phyloP scores from a whole-genome alignment of 2,113 vertebrate species.

The Sisor rabdophorus region DNA sequence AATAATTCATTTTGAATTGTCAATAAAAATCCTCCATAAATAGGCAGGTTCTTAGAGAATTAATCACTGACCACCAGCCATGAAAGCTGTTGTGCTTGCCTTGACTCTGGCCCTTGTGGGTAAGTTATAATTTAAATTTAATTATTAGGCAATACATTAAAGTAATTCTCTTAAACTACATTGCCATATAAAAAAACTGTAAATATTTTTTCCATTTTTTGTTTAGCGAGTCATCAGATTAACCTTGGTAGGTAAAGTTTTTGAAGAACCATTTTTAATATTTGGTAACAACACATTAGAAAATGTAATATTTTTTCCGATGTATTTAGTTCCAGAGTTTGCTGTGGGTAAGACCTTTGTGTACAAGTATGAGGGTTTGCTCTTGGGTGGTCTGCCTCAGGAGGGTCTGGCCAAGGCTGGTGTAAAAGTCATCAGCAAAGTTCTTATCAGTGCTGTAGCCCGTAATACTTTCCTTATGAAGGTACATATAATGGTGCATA shows the following conservation, averaged over 20 bases:
- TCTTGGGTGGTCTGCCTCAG: constrained; percentile 72
- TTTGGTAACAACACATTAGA: neutral
- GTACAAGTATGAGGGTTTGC: constrained; percentile 72
- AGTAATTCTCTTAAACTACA: neutral
- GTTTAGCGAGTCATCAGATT: constrained; percentile 51
- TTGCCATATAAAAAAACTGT: too few relatives aligned
- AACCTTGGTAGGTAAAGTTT: constrained; percentile 50
- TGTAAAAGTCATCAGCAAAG: constrained; percentile 66
- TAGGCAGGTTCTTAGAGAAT: neutral
- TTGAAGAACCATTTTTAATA: neutral
- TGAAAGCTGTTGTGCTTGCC: constrained; percentile 75
- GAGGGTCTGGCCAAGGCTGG: constrained; percentile 66
- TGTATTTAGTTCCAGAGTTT: constrained; percentile 68
- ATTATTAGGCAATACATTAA: neutral
- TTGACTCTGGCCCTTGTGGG: constrained; percentile 75
- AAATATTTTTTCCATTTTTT: neutral
- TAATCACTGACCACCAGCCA: constrained; percentile 58
- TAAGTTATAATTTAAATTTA: constrained; percentile 58
- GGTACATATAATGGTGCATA: constrained; percentile 7
- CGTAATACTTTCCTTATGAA: constrained; percentile 57
- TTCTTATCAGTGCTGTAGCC: constrained; percentile 62
- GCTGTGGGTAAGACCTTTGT: constrained; percentile 58
- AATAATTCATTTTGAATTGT: constrained; percentile 25
- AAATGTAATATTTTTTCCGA: neutral
- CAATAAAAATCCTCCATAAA: constrained; percentile 52